phyloP scores from a whole-genome alignment of 2,888 invertebrate genomes.

The Meteorus cinctellus region DNA sequence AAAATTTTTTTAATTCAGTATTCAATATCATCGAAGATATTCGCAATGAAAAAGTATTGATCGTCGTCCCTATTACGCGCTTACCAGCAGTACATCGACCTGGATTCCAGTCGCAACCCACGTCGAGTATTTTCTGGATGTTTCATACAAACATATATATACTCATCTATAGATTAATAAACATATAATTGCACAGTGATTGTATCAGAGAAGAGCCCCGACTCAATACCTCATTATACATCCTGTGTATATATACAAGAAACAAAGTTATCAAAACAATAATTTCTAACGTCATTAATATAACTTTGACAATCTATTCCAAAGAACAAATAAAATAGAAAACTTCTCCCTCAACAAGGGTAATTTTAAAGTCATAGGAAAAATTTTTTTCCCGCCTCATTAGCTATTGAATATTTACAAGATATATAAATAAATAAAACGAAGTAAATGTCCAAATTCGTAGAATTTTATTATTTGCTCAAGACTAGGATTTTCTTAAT shows the following conservation, averaged over 20 bases:
- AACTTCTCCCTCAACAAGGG: no score
- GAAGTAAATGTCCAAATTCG: no score
- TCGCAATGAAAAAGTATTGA: constrained; percentile 54
- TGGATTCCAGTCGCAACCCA: constrained; percentile 52
- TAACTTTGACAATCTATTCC: no score
- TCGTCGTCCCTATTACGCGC: constrained; percentile 55
- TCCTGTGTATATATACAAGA: no score
- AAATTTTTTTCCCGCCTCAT: no score
- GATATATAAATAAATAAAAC: not conserved
- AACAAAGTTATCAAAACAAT: no score
- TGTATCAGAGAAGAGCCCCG: no score
- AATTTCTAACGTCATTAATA: no score
- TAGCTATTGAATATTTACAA: not conserved
- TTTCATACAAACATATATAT: not conserved
- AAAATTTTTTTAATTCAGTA: not conserved
- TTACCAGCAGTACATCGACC: constrained; percentile 59
- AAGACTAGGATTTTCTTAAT: not conserved
- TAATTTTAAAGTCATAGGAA: no score
- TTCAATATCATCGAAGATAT: constrained; percentile 25
- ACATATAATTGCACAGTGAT: not conserved
- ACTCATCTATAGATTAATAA: not conserved
- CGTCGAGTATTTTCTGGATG: not conserved
- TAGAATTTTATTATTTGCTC: not conserved
- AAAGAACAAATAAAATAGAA: not conserved
- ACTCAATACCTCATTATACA: no score